Conservation (phyloP, 2,797 vertebrate genomes). For the Sorex maritimensis region DNA sequence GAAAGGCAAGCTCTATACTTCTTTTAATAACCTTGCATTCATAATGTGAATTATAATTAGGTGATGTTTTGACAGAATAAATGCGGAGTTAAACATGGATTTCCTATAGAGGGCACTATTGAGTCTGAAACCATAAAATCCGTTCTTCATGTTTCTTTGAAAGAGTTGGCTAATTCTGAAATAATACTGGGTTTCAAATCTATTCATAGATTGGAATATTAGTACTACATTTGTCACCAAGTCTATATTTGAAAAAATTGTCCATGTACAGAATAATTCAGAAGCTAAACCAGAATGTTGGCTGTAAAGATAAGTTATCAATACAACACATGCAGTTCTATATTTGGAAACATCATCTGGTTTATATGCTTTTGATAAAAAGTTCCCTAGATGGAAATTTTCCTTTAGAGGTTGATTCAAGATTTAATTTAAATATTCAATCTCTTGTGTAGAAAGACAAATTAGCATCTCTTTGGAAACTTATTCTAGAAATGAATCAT, state of each 20-base stretch:
- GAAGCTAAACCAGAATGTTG: constrained; percentile 67
- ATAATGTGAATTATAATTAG: constrained; percentile 49
- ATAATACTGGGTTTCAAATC: constrained; percentile 66
- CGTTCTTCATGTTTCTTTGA: constrained; percentile 51
- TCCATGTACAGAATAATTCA: background rate
- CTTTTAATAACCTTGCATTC: constrained; percentile 36
- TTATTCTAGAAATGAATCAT: constrained; percentile 64
- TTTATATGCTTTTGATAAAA: constrained; percentile 61
- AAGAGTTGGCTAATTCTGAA: constrained; percentile 71
- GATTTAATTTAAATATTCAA: constrained; percentile 47
- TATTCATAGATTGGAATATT: constrained; percentile 28
- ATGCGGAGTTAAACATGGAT: constrained; percentile 62
- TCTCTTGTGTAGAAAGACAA: constrained; percentile 66
- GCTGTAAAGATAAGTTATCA: constrained; percentile 18
- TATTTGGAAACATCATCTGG: constrained; percentile 41
- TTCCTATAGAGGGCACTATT: constrained; percentile 92
- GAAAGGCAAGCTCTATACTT: too few relatives aligned
- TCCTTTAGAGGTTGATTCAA: constrained; percentile 51
- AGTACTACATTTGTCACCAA: background rate
- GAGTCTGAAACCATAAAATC: constrained; percentile 77
- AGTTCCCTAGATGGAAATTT: constrained; percentile 62
- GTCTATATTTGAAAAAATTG: background rate
- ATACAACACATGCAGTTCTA: background rate
- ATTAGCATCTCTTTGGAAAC: constrained; percentile 59
- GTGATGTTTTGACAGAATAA: constrained; percentile 51